Base-by-base conservation (phyloP, 2,888 invertebrate species). In the Andrena bicolor region DNA sequence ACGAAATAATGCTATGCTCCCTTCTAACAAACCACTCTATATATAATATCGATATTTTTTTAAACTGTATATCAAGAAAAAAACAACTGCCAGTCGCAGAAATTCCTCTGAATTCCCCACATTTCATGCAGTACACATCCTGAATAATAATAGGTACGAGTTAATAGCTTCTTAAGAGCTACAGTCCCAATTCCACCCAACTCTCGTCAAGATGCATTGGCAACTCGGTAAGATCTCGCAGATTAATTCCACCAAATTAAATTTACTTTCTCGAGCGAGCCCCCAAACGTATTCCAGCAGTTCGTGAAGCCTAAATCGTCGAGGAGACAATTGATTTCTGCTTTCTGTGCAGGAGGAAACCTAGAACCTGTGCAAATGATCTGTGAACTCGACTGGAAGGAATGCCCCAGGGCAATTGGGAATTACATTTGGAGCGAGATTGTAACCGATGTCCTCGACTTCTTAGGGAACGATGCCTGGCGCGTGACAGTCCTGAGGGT, bases 341-440 rank as follows among this genome's bases (percentile, higher is more conserved):
- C 30, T 16, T 8, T 56, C 8, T 20, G 32, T 60, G 16, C 71
- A 93, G 93, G 93, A 79, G 93, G 93, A 65, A 92, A 93, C 84
- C 80, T 92, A n/a, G 86, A 91, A 78, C 90, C 92, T 6, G 90
- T 92, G 13, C 81, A 87, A 65, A 84, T 86, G 77, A 83, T 89
- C 73, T 93, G 93, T 65, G 87, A 90, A 73, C 69, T 85, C 53
- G 87, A 90, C 72, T 93, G 92, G 92, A 85, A 78, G 30, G 88
- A 91, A 74, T 93, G 93, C 83, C 89, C 90, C 0, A 76, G 76
- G 49, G 92, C 92, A 2, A 82, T 92, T 23, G 75, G 72, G 20
- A 88, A 89, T 88, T 93, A 93, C 72, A 74, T 93, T 53, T 93
- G 93, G 93, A 89, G 86, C 8, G 93, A 93, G 82, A 87, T 91